Evolutionary conservation across 2,888 invertebrate genomes (phyloP), one percentile per base, ranked within the genome.

Genomic region (Steromphala cineraria): DNA sequence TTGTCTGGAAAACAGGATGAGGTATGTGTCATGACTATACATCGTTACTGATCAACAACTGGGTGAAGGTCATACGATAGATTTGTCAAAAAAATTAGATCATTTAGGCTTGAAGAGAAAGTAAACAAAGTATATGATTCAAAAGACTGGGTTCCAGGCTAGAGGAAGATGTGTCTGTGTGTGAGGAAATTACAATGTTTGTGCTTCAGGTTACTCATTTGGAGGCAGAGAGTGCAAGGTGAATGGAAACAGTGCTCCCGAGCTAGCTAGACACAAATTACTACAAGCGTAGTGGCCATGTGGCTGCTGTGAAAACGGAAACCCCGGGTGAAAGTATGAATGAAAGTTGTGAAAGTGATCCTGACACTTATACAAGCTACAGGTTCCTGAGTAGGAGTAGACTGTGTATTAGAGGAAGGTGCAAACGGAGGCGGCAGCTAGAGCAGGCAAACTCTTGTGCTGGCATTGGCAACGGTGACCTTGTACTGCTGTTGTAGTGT

Each of bases 261-360:
- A 56, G 56, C 56, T 56, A 1, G 56, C 46, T 56, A 56, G 21
- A 56, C 19, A 71, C 36, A 71, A 36, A 71, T 71, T 71, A 71
- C 71, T 71, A 31, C 71, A 19, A 62, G 28, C 36, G 40, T 71
- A 71, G 71, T 71, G 71, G 71, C 71, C 71, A 71, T 71, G 71
- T 71, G 71, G 31, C 40, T 71, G 71, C 40, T 71, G 71, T 71
- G 71, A 71, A 71, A 71, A 40, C 40, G 71, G 71, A 71, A 40
- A 71, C 71, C 71, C 36, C 13, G 67, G 40, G 71, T 40, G 40
- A 40, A 40, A 40, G 71, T 40, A 71, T 71, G 71, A 71, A 71
- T 71, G 71, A 71, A 71, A 36, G 71, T 71, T 40, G 36, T 71
- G 71, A 71, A 71, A 71, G 36, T 71, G 71, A 71, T 71, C 71